These are phyloP conservation scores for Lineus longissimus DNA, from an alignment of 1,140 invertebrate species.

Conservation along the genomic window DNA sequence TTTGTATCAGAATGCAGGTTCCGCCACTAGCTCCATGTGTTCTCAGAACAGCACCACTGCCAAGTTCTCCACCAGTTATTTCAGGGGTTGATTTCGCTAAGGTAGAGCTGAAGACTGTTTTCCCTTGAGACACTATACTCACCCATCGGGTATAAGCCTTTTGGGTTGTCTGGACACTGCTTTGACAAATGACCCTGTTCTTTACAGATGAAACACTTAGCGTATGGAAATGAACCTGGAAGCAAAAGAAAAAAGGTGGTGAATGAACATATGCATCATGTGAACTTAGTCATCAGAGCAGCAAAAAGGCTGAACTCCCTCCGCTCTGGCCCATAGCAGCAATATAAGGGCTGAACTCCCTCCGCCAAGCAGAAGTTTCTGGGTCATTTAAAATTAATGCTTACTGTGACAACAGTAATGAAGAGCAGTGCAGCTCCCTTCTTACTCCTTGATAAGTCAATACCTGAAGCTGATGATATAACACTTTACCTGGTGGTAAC, in stretches of 20 bases:
- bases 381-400: too few species aligned
- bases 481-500: conserved; percentile 32
- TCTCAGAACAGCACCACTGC: neutral
- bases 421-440: too few species aligned
- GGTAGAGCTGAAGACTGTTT: conserved; percentile 17
- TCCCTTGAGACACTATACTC: conserved; percentile 24
- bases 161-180: conserved; percentile 56
- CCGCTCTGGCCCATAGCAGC: too few species aligned
- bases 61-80: neutral
- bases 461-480: neutral
- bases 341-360: too few species aligned
- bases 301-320: too few species aligned
- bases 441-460: too few species aligned
- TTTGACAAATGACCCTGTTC: conserved; percentile 54
- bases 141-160: conserved; percentile 80
- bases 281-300: neutral
- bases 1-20: too few species aligned
- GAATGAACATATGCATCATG: neutral
- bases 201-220: conserved; percentile 60
- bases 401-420: too few species aligned
- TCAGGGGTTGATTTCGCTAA: conserved; percentile 17
- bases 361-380: too few species aligned
- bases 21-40: neutral
- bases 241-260: conserved; percentile 3
- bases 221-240: conserved; percentile 65